These are phyloP conservation scores for Cephonodes hylas DNA, from an alignment of 2,888 invertebrate genomes.

Conservation along the genomic window DNA sequence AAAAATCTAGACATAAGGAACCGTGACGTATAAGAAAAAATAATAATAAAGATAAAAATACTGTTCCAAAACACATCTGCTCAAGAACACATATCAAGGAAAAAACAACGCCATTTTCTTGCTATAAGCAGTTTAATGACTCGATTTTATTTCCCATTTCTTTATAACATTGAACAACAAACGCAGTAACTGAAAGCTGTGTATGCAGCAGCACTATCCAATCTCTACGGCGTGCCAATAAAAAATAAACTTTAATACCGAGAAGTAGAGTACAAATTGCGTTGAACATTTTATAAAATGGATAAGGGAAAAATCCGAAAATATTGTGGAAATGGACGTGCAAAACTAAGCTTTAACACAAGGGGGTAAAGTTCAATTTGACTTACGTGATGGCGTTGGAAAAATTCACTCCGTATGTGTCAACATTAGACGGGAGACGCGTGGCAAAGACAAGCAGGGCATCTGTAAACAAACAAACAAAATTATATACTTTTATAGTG, in stretches of 20 bases:
- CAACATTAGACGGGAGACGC: conserved; percentile 48
- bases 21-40: too few relatives aligned
- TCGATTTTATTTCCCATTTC: background rate
- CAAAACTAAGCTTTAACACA: conserved; percentile 19
- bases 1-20: too few relatives aligned
- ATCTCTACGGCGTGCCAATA: background rate
- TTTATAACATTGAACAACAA: background rate
- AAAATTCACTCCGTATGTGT: conserved; percentile 35
- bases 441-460: conserved; percentile 52
- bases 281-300: conserved; percentile 17
- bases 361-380: conserved; percentile 32
- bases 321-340: conserved; percentile 14
- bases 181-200: conserved; percentile 6
- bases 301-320: conserved; percentile 27
- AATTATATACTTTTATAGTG: conserved; percentile 28
- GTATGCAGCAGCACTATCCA: conserved; percentile 1
- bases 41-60: background rate
- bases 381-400: conserved; percentile 43
- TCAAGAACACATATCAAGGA: background rate
- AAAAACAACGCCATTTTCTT: conserved; percentile 1
- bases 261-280: conserved; percentile 33
- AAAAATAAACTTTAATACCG: conserved; percentile 27
- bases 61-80: background rate
- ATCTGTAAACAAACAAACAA: conserved; percentile 64
- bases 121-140: conserved; percentile 5